Evolutionary conservation across 2,888 invertebrate genomes (phyloP).

Genomic region (Plutella xylostella): DNA sequence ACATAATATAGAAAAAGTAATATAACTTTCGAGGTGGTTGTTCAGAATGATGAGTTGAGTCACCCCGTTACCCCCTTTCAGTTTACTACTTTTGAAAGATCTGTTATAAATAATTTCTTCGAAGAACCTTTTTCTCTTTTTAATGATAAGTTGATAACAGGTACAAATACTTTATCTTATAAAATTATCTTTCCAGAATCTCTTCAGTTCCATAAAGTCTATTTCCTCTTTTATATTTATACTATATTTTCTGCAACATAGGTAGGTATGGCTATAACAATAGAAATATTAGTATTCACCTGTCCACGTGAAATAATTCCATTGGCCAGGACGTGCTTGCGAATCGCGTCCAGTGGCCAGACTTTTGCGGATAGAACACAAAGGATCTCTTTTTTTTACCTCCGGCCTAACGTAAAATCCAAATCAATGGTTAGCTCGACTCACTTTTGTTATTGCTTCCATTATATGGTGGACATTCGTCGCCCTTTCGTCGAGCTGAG

Average conservation of each 20-base stretch:
- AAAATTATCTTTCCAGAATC: too few relatives aligned
- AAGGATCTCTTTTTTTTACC: constrained; percentile 49
- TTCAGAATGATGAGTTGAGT: too few relatives aligned
- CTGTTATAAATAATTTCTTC: too few relatives aligned
- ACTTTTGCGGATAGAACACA: constrained; percentile 51
- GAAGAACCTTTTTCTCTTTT: too few relatives aligned
- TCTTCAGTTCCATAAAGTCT: too few relatives aligned
- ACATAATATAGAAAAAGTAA: too few relatives aligned
- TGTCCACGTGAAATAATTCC: constrained; percentile 41
- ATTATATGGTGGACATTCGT: constrained; percentile 44
- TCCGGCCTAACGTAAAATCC: constrained; percentile 47
- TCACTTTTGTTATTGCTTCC: constrained; percentile 62
- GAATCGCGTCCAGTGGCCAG: constrained; percentile 45
- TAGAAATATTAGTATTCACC: constrained; percentile 52
- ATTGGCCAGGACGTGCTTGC: constrained; percentile 33
- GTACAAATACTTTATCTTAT: too few relatives aligned
- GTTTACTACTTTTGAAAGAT: too few relatives aligned
- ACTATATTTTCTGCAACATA: not conserved
- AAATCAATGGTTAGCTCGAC: constrained; percentile 64
- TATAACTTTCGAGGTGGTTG: too few relatives aligned
- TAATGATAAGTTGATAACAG: too few relatives aligned
- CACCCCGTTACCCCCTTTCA: too few relatives aligned
- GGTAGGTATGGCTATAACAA: constrained; percentile 36
- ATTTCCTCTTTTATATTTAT: too few relatives aligned
- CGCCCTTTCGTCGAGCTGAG: constrained; percentile 29